phyloP scores from a whole-genome alignment of 2,113 vertebrate species.

The Clarias macrocephalus region DNA sequence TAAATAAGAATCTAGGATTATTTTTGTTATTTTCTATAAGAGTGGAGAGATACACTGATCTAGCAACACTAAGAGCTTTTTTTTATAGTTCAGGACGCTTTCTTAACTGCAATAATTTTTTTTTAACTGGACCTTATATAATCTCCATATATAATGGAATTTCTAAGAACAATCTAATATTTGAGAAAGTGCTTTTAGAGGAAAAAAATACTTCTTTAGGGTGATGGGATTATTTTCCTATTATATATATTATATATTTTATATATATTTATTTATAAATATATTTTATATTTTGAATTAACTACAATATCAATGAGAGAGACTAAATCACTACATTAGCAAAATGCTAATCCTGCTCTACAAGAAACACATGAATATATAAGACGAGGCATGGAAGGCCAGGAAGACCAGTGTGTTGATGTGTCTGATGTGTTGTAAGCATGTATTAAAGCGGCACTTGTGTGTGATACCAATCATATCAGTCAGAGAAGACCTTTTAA shows the following conservation, averaged over 20 bases:
- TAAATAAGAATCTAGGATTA: too few species aligned
- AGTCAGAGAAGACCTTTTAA: background rate
- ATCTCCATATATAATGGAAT: too few species aligned
- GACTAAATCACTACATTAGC: background rate
- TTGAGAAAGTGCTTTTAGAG: background rate
- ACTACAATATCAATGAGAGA: background rate
- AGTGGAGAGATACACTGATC: too few species aligned
- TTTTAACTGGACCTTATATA: too few species aligned
- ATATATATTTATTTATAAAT: background rate
- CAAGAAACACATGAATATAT: background rate
- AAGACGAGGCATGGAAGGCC: background rate
- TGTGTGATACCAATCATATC: background rate
- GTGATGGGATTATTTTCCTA: background rate
- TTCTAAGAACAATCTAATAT: background rate
- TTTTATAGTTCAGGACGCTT: too few species aligned
- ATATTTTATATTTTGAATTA: background rate
- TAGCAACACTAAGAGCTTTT: too few species aligned
- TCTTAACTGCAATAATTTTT: too few species aligned
- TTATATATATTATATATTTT: background rate
- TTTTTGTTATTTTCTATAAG: too few species aligned
- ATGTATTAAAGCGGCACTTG: background rate
- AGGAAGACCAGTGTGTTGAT: background rate
- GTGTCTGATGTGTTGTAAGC: too few species aligned
- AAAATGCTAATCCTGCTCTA: constrained; percentile 3
- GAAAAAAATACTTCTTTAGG: background rate